Base-by-base conservation (phyloP, 2,797 vertebrate genomes). In the Crocodylus rhombifer region DNA sequence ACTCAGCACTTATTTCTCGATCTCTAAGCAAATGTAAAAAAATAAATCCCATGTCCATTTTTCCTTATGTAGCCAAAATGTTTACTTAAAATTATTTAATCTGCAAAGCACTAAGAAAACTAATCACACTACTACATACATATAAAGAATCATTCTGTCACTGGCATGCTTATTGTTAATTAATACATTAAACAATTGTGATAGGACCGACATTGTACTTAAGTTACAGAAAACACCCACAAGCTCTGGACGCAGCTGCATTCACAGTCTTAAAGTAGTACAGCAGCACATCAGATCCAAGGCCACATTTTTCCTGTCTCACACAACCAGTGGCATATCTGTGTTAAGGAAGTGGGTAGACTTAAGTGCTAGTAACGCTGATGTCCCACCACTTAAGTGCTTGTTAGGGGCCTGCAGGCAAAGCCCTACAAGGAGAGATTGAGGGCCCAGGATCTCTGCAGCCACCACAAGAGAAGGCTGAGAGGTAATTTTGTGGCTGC, bases 111-210 rank as follows among this genome's bases (percentile, higher is more conserved):
- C 67, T 88, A 91, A 81, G 64, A 88, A 92, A 42, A 1, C 58
- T 42, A 78, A 3, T 76, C 80, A 86, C 86, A 80, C 17, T 60
- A 56, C 51, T n/a, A 16, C 26, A 75, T 23, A 88, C 12, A 14
- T 74, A 5, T 63, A 94, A 71, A 21, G 30, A 21, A 86, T 74
- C 83, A 63, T n/a, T 90, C 78, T 67, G 51, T 42, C 91, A 80
- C 15, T 14, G 63, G 77, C 12, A 57, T 14, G 26, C 76, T 80
- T 77, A 77, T 81, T 86, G 63, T 67, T 91, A 30, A 89, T 91
- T 69, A 87, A 79, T 28, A 58, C 51, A 93, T 77, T 76, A 91
- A 94, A 76, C 28, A 67, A 6, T 82, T 92, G 67, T 86, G 69
- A 30, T 3, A 91, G 69, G 84, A 90, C 14, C 25, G 33, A 88